Percentiles rank a stretch among this genome's conserved stretches.
Conservation (phyloP, 2,113 vertebrate genomes). For the Chiloscyllium plagiosum region DNA sequence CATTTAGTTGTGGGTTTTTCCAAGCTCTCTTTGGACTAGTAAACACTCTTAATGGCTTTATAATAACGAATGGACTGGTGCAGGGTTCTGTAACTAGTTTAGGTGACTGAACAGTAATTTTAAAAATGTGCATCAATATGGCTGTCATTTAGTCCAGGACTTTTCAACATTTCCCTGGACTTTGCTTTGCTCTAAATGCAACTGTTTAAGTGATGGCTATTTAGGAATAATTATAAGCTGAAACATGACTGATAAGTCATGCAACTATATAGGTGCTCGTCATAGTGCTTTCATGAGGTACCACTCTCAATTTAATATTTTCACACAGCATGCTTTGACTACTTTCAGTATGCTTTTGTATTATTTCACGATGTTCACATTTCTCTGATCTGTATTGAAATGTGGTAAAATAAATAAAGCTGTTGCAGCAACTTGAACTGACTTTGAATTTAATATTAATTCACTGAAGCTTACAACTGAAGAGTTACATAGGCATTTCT, state of each 20-base stretch:
- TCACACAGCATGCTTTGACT: not conserved
- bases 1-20: not conserved
- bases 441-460: constrained; percentile 22
- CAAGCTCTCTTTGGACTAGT: not conserved
- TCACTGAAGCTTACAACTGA: not conserved
- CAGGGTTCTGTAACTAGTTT: not conserved
- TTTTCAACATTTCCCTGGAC: not conserved
- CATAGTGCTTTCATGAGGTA: not conserved
- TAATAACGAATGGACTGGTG: not conserved
- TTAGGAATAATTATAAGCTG: constrained; percentile 1
- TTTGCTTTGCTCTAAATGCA: not conserved
- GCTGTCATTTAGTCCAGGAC: constrained; percentile 11
- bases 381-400: constrained; percentile 33
- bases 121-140: not conserved
- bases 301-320: not conserved
- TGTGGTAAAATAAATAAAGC: constrained; percentile 25
- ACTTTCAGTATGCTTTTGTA: constrained; percentile 32
- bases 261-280: not conserved
- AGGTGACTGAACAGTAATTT: not conserved
- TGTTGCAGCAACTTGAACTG: constrained; percentile 5
- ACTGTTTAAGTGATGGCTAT: not conserved
- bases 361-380: constrained; percentile 29
- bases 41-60: not conserved
- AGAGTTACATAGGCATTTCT: not conserved
- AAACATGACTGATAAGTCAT: not conserved